phyloP scores from a whole-genome alignment of 2,113 vertebrate species.

The Phrynosoma platyrhinos region DNA sequence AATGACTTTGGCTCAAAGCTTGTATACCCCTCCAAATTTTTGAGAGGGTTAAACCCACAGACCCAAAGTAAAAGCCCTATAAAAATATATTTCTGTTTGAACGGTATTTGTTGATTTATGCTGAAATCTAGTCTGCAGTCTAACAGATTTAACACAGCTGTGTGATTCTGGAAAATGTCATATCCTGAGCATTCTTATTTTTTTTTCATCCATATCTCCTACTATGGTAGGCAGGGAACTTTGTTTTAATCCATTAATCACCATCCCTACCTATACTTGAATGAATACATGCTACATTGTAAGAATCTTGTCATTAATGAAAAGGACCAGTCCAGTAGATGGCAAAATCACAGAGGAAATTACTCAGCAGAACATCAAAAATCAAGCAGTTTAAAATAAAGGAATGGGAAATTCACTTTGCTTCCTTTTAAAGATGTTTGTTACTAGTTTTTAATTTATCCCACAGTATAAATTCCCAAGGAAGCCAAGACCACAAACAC shows the following conservation, averaged over 20 bases:
- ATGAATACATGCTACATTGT: conserved; percentile 33
- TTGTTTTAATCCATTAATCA: conserved; percentile 43
- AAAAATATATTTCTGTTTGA: conserved; percentile 52
- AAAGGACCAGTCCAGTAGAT: conserved; percentile 38
- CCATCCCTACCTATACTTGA: conserved; percentile 11
- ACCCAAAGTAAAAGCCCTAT: conserved; percentile 57
- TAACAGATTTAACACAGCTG: conserved; percentile 67
- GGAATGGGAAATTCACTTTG: conserved; percentile 26
- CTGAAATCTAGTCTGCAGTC: conserved; percentile 47
- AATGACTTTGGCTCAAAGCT: conserved; percentile 22
- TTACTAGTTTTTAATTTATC: conserved; percentile 42
- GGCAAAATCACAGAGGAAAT: conserved; percentile 26
- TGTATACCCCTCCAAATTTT: conserved; percentile 1
- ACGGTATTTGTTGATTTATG: conserved; percentile 61
- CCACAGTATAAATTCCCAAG: conserved; percentile 31
- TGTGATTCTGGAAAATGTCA: conserved; percentile 48
- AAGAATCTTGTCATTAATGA: conserved; percentile 35
- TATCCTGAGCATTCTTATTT: conserved; percentile 37
- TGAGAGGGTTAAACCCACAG: conserved; percentile 48
- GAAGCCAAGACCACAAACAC: conserved; percentile 29
- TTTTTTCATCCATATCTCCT: conserved; percentile 28
- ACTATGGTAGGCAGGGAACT: conserved; percentile 21
- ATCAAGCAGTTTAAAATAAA: conserved; percentile 32
- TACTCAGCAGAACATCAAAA: conserved; percentile 23
- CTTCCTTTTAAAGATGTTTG: conserved; percentile 45